Conservation (phyloP, 1,140 invertebrate species). For the Drosophila subpulchrella region DNA sequence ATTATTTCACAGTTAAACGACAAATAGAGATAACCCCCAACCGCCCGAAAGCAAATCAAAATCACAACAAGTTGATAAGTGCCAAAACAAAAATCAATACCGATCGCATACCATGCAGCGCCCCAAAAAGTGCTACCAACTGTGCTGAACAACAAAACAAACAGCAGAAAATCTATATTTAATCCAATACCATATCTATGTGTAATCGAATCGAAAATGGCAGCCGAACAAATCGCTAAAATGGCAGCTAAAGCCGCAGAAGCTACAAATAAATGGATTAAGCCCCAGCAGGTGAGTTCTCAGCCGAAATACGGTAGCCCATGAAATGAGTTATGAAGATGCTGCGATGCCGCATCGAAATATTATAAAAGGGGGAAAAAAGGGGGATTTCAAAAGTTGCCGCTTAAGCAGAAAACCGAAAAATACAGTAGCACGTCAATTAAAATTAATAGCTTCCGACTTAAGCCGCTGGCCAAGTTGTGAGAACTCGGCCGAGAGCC, state of each 20-base stretch:
- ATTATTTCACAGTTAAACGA: constrained; percentile 12
- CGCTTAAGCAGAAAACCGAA: constrained; percentile 35
- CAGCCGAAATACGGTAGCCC: constrained; percentile 30
- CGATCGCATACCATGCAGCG: constrained; percentile 40
- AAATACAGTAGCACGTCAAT: constrained; percentile 80
- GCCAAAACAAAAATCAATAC: constrained; percentile 21
- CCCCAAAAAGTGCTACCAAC: constrained; percentile 45
- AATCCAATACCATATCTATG: constrained; percentile 27
- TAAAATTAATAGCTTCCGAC: constrained; percentile 82
- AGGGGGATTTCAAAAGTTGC: constrained; percentile 43
- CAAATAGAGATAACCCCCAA: neutral
- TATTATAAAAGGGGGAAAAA: constrained; percentile 30
- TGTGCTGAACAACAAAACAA: constrained; percentile 39
- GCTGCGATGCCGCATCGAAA: constrained; percentile 17
- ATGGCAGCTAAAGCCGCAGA: constrained; percentile 56
- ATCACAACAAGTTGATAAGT: constrained; percentile 29
- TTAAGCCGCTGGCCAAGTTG: constrained; percentile 51
- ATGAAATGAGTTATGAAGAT: constrained; percentile 34
- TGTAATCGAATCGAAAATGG: constrained; percentile 53
- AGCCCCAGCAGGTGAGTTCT: constrained; percentile 71
- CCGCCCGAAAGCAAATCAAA: constrained; percentile 3
- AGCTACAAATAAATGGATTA: constrained; percentile 77
- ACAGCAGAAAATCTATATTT: constrained; percentile 8
- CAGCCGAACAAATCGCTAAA: constrained; percentile 47
- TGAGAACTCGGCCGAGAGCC: constrained; percentile 24